Percentiles rank a stretch among this genome's conserved stretches.
phyloP scores from a whole-genome alignment of 2,797 vertebrate species.

The Propithecus perrieri region DNA sequence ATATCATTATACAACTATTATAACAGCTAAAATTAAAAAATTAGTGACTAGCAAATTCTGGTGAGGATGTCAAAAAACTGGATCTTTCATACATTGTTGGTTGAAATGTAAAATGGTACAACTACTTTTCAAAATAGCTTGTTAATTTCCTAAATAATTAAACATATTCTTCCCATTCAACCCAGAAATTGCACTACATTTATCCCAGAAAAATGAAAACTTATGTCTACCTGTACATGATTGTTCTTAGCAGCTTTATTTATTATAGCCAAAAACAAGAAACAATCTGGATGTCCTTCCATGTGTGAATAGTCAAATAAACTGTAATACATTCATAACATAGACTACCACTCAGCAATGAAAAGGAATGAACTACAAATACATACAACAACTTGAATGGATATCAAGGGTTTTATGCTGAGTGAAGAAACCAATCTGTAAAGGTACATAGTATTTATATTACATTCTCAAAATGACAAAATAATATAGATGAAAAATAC shows the following conservation, averaged over 20 bases:
- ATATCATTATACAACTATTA: neutral
- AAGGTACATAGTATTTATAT: neutral
- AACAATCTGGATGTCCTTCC: neutral
- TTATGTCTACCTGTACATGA: neutral
- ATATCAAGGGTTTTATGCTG: neutral
- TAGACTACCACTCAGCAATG: neutral
- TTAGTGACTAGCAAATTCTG: neutral
- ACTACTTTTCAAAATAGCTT: neutral
- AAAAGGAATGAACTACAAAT: neutral
- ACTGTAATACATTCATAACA: neutral
- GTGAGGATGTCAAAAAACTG: neutral
- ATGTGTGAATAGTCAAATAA: neutral
- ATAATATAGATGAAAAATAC: neutral
- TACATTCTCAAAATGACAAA: neutral
- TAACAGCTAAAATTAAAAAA: neutral
- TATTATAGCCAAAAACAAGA: neutral
- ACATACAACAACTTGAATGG: neutral
- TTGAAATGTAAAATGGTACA: neutral
- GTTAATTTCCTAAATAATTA: neutral
- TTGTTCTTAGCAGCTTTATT: neutral
- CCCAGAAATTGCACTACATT: neutral
- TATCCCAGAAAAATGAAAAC: neutral
- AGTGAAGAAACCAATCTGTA: neutral
- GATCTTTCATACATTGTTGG: neutral
- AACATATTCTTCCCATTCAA: neutral